Base-by-base conservation (phyloP, 92 coral and sea anemone species). In the Bergia sp. region DNA sequence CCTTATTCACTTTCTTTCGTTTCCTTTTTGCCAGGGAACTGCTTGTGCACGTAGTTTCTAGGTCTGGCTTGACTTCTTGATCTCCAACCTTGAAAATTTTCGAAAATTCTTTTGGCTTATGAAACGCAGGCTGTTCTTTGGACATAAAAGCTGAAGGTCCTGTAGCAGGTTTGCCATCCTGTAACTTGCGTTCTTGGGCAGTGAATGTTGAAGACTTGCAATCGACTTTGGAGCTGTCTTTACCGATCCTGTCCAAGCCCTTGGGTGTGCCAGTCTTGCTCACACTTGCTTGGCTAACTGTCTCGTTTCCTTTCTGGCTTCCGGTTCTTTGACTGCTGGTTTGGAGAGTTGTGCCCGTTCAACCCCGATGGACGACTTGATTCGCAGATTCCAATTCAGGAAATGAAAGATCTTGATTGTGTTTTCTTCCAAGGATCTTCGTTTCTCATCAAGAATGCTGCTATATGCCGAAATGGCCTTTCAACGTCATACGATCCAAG, bases 401-500 rank as follows among this genome's bases (percentile, higher is more conserved):
- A 91, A 93, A 42, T 91, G 93, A 23, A 91, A 84, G 7, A 88
- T 94, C 44, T 78, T 88, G 42, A 93, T 86, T 16, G 94, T 91
- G 44, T 47, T 91, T 77, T 77, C 78, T 29, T 91, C 93, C 66
- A 91, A 90, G 7, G 90, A 82, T 86, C 94, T 81, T 58, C 92
- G 82, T 45, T 93, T 93, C 39, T 74, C 88, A 86, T 89, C 94
- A n/a, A 93, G 90, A 41, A 93, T 76, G 21, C 74, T 89, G 42
- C 39, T 79, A 75, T 91, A 93, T 43, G 92, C 82, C n/a, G 96
- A 93, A 91, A 93, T 1, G 92, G 88, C 37, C 94, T 72, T 64
- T 93, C 94, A 1, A 82, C 94, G 40, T 91, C 91, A 89, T 77
- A 93, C 7, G 93, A 93, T 20, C 89, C 90, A 43, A 89, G 75